Conservation (phyloP, 2,888 invertebrate genomes). For the Campopleginae sp. region DNA sequence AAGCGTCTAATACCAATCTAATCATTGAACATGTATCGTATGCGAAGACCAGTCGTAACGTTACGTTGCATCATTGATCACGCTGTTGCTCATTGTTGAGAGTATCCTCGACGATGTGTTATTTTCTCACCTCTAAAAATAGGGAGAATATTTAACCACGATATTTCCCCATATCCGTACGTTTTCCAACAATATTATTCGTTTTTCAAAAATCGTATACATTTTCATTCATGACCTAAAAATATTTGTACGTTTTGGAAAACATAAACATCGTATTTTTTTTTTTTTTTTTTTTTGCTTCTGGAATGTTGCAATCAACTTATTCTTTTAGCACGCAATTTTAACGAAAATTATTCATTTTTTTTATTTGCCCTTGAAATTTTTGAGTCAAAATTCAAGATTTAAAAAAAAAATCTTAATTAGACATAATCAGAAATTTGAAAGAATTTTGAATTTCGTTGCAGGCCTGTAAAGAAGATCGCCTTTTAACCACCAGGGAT, state of each 20-base stretch:
- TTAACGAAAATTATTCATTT: neutral
- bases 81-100: conserved; percentile 40
- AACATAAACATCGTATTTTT: neutral
- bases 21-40: conserved; percentile 31
- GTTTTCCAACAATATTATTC: neutral
- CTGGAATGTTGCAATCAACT: neutral
- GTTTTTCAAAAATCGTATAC: neutral
- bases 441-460: conserved; percentile 5
- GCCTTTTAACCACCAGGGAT: conserved; percentile 56
- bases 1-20: conserved; percentile 60
- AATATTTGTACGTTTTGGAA: neutral
- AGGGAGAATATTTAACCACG: neutral
- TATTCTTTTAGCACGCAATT: neutral
- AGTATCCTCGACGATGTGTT: conserved; percentile 28
- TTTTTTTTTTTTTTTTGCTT: no score
- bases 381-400: neutral
- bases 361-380: neutral
- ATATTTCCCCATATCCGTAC: neutral
- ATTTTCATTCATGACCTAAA: neutral
- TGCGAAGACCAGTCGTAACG: conserved; percentile 34
- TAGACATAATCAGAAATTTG: no score
- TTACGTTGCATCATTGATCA: conserved; percentile 49
- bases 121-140: conserved; percentile 35
- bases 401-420: no score
- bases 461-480: conserved; percentile 58